Percentiles rank a stretch among this genome's conserved stretches.
phyloP scores from a whole-genome alignment of 2,888 invertebrate species.

The Panzeria rudis region DNA sequence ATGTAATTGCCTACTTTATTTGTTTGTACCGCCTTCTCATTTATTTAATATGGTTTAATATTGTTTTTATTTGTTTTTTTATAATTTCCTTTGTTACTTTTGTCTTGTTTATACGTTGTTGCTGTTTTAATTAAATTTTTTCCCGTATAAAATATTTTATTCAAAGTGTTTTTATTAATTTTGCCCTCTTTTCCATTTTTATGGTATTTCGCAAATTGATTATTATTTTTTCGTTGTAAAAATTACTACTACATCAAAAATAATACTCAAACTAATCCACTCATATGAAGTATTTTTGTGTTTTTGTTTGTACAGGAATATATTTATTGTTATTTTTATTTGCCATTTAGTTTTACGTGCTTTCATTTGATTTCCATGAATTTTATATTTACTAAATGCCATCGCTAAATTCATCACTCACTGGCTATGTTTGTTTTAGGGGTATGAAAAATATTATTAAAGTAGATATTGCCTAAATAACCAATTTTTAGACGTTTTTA shows the following conservation, averaged over 20 bases:
- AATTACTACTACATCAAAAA: neutral
- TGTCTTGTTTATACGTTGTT: conserved; percentile 1
- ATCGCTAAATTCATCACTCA: neutral
- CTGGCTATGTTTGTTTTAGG: conserved; percentile 21
- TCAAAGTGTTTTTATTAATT: neutral
- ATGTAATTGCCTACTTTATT: conserved; percentile 30
- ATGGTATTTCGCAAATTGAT: conserved; percentile 6
- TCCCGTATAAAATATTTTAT: conserved; percentile 1
- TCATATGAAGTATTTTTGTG: neutral
- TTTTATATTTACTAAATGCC: conserved; percentile 32
- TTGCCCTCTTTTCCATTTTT: neutral
- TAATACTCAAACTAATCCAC: neutral
- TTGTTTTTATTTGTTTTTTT: conserved; percentile 33
- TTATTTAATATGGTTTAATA: conserved; percentile 43
- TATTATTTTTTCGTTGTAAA: conserved; percentile 18
- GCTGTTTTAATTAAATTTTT: neutral
- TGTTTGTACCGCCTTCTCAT: conserved; percentile 33
- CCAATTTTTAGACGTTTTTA: neutral
- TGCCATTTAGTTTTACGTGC: conserved; percentile 52
- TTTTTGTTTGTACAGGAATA: conserved; percentile 10
- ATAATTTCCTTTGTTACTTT: conserved; percentile 27
- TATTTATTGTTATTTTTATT: conserved; percentile 17
- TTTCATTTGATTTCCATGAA: conserved; percentile 43
- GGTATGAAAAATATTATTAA: neutral
- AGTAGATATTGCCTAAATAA: conserved; percentile 10